These are phyloP conservation scores for Brachyrhaphis roseni DNA, from an alignment of 2,797 vertebrate species.

Conservation along the genomic window DNA sequence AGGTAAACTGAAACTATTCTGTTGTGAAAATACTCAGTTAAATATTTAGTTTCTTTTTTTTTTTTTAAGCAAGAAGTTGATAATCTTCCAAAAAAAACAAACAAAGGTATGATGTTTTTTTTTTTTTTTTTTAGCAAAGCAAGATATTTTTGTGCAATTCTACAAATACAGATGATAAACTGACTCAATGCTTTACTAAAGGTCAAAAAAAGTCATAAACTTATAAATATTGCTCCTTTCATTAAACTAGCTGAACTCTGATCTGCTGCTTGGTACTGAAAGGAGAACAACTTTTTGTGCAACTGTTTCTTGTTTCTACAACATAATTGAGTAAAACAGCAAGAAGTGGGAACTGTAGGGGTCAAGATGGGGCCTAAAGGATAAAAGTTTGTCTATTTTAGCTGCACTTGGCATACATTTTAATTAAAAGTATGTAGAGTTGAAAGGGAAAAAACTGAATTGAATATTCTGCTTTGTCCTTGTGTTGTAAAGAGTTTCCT, in stretches of 20 bases:
- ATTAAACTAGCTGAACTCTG: background rate
- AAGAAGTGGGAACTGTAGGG: background rate
- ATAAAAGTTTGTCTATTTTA: background rate
- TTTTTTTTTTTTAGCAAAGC: background rate
- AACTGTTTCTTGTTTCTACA: background rate
- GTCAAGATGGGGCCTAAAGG: background rate
- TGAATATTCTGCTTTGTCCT: background rate
- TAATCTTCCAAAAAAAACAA: background rate
- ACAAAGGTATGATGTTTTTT: background rate
- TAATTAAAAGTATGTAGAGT: background rate
- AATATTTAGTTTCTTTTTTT: background rate
- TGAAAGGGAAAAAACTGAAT: background rate
- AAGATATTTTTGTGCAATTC: background rate
- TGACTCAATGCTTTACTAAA: background rate
- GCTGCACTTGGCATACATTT: background rate
- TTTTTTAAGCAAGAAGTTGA: background rate
- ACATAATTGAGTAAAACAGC: background rate
- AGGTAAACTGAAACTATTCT: constrained; percentile 86
- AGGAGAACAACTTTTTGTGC: background rate
- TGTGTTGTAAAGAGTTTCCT: background rate
- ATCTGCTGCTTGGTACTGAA: background rate
- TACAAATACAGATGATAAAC: background rate
- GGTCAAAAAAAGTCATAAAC: background rate
- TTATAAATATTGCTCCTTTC: background rate
- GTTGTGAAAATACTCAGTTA: too few species aligned